These are phyloP conservation scores for Etheostoma perlongum DNA, from an alignment of 2,797 vertebrate species.

Conservation along the genomic window DNA sequence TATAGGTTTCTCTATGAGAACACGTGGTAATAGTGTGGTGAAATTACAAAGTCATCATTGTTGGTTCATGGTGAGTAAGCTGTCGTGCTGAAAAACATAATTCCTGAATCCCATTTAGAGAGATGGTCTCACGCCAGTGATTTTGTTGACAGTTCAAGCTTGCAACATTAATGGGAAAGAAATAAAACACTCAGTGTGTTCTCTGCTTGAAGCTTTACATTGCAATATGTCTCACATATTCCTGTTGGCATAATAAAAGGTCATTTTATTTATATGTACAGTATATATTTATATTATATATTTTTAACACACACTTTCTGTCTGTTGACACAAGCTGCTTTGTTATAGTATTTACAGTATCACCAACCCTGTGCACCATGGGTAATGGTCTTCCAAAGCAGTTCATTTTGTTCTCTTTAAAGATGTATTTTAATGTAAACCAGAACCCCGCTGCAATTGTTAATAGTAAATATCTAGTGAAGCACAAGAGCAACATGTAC, in stretches of 20 bases:
- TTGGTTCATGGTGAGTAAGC: slow-evolving; percentile 3
- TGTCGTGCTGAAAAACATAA: slow-evolving; percentile 20
- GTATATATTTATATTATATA: no score
- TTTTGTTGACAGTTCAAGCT: slow-evolving; percentile 14
- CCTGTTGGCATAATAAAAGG: background rate
- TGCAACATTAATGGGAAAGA: background rate
- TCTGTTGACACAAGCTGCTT: slow-evolving; percentile 20
- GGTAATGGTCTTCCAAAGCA: background rate
- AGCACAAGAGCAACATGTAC: slow-evolving; percentile 38
- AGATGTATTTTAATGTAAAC: background rate
- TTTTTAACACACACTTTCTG: background rate
- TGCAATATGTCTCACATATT: background rate
- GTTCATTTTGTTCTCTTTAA: slow-evolving; percentile 4
- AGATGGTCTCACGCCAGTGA: slow-evolving; percentile 2
- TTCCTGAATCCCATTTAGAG: slow-evolving; percentile 31
- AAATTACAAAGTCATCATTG: slow-evolving; percentile 4
- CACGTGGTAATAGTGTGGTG: background rate
- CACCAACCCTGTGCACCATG: background rate
- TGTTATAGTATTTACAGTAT: background rate
- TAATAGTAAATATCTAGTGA: slow-evolving; percentile 17
- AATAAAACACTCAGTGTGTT: background rate
- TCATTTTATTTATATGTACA: background rate
- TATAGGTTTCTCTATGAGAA: background rate
- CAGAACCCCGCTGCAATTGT: background rate
- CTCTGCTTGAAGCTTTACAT: background rate